phyloP scores from a whole-genome alignment of 1,140 invertebrate species.

The Trigoniulus corallinus region DNA sequence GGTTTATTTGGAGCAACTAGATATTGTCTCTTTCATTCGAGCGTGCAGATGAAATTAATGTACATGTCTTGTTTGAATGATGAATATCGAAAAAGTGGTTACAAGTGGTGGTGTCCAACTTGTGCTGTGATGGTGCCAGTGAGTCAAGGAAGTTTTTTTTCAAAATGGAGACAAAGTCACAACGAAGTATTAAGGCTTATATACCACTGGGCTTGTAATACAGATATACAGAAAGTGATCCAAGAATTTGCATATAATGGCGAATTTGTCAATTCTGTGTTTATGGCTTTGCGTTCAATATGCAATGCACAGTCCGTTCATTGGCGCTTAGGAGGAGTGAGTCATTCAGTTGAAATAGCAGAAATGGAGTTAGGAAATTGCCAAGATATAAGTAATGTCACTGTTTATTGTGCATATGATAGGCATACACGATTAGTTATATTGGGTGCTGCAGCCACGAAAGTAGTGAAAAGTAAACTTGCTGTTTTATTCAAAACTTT shows the following conservation, averaged over 20 bases:
- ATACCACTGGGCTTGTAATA: slow-evolving; percentile 6
- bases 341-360: neutral
- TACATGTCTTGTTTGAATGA: neutral
- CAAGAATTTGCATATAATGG: neutral
- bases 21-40: neutral
- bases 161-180: neutral
- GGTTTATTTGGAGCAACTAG: slow-evolving; percentile 3
- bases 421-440: neutral
- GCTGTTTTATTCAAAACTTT: neutral
- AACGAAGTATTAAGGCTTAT: neutral
- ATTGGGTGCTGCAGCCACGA: neutral
- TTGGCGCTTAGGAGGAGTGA: neutral
- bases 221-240: slow-evolving; percentile 3
- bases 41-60: slow-evolving; percentile 1
- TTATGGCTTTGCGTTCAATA: neutral
- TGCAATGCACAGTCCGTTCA: neutral
- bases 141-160: slow-evolving; percentile 6
- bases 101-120: slow-evolving; percentile 7
- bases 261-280: slow-evolving; percentile 7
- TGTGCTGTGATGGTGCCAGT: neutral
- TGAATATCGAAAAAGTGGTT: neutral
- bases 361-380: neutral
- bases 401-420: slow-evolving; percentile 4
- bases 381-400: neutral
- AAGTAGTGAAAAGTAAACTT: neutral